Evolutionary conservation across 2,113 vertebrate species (phyloP).

Genomic region (Rhinopomastus cyanomelas): DNA sequence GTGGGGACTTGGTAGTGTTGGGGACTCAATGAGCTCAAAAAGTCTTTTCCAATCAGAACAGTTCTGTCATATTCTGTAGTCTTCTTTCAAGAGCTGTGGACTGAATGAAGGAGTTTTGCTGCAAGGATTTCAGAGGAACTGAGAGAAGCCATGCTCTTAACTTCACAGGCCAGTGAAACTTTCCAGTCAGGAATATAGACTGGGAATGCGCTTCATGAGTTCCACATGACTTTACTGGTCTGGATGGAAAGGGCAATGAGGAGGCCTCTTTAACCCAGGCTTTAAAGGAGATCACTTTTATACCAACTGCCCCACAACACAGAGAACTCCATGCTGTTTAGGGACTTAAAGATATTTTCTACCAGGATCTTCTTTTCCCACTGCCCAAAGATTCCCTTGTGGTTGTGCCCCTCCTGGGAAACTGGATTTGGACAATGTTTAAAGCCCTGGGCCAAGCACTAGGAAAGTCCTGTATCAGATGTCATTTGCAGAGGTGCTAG

Average conservation of each 20-base stretch:
- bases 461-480: neutral
- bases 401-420: neutral
- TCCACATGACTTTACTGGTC: neutral
- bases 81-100: fast-evolving
- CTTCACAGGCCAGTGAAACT: neutral
- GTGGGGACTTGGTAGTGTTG: no score
- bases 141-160: neutral
- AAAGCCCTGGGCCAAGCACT: neutral
- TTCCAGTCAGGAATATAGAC: neutral
- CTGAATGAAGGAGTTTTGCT: neutral
- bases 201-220: neutral
- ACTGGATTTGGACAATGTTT: neutral
- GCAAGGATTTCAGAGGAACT: neutral
- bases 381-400: neutral
- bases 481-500: neutral
- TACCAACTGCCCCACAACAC: no score
- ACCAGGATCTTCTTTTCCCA: neutral
- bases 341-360: neutral
- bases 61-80: neutral
- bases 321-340: neutral
- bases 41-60: no score
- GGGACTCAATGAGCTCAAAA: no score
- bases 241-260: neutral
- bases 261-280: neutral
- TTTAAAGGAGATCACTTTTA: neutral